Evolutionary conservation across 2,888 invertebrate genomes (phyloP).

Genomic region (Alsophila aescularia): DNA sequence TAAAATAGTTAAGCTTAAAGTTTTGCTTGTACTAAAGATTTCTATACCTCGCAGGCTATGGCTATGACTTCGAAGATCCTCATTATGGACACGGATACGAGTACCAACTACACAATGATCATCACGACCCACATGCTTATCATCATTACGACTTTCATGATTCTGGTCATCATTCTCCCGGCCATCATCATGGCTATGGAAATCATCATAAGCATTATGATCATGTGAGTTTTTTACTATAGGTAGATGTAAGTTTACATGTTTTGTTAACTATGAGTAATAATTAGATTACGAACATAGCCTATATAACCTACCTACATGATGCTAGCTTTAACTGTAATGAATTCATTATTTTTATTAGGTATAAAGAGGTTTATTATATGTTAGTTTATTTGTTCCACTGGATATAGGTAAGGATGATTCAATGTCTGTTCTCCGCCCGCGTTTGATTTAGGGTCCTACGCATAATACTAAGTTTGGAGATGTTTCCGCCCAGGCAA

Average conservation of each 20-base stretch:
- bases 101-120: slow-evolving; percentile 50
- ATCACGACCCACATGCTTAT: slow-evolving; percentile 50
- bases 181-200: slow-evolving; percentile 43
- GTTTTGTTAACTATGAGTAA: too few relatives aligned
- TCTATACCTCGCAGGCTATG: slow-evolving; percentile 55
- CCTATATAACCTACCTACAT: too few relatives aligned
- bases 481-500: background rate
- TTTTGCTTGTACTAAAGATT: background rate
- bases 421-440: slow-evolving; percentile 9
- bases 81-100: slow-evolving; percentile 61
- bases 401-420: slow-evolving; percentile 27
- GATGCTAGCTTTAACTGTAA: background rate
- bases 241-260: too few relatives aligned
- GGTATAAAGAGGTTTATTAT: background rate
- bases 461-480: slow-evolving; percentile 22
- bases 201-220: slow-evolving; percentile 63
- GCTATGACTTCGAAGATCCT: slow-evolving; percentile 69
- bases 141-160: slow-evolving; percentile 43
- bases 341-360: background rate
- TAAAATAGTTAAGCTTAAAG: background rate
- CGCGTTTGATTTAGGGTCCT: slow-evolving; percentile 12
- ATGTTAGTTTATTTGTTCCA: slow-evolving; percentile 6
- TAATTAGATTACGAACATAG: too few relatives aligned
- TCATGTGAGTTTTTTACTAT: slow-evolving; percentile 63
- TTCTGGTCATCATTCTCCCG: slow-evolving; percentile 41